phyloP scores from a whole-genome alignment of 1,140 invertebrate genomes.

The Limonius californicus region DNA sequence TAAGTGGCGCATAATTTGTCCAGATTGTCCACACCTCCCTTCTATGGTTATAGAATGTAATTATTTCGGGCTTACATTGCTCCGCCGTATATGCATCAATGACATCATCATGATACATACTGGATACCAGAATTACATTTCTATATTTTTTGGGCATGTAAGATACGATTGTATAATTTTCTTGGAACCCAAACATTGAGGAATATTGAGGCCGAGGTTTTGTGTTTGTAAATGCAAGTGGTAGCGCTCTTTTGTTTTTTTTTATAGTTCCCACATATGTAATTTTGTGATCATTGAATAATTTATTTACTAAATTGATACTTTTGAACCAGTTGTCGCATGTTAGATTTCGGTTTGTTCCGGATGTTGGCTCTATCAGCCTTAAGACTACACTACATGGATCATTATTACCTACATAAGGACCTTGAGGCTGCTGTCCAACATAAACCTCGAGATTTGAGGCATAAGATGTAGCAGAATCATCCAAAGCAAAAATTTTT shows the following conservation, averaged over 20 bases:
- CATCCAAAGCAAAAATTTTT: conserved; percentile 42
- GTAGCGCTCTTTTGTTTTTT: conserved; percentile 18
- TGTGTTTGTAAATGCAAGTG: conserved; percentile 19
- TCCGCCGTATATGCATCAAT: too few relatives aligned
- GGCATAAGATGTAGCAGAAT: conserved; percentile 39
- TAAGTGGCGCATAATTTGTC: too few relatives aligned
- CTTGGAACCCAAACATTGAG: too few relatives aligned
- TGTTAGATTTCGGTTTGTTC: conserved; percentile 18
- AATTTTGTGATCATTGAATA: conserved; percentile 20
- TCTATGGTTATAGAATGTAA: conserved; percentile 48
- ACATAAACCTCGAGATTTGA: conserved; percentile 6
- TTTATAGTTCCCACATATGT: conserved; percentile 36
- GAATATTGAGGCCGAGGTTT: too few relatives aligned
- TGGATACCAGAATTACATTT: too few relatives aligned
- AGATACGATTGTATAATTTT: too few relatives aligned
- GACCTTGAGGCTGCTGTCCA: too few relatives aligned
- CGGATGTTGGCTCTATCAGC: conserved; percentile 19
- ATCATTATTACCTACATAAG: conserved; percentile 26
- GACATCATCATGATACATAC: too few relatives aligned
- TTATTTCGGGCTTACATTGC: too few relatives aligned
- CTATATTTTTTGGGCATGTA: conserved; percentile 38
- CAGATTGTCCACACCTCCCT: too few relatives aligned
- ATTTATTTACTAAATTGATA: not conserved
- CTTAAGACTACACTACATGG: conserved; percentile 17
- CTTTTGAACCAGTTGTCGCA: too few relatives aligned